Evolutionary conservation across 2,797 vertebrate species (phyloP).

Genomic region (Buphagus erythrorhynchus): DNA sequence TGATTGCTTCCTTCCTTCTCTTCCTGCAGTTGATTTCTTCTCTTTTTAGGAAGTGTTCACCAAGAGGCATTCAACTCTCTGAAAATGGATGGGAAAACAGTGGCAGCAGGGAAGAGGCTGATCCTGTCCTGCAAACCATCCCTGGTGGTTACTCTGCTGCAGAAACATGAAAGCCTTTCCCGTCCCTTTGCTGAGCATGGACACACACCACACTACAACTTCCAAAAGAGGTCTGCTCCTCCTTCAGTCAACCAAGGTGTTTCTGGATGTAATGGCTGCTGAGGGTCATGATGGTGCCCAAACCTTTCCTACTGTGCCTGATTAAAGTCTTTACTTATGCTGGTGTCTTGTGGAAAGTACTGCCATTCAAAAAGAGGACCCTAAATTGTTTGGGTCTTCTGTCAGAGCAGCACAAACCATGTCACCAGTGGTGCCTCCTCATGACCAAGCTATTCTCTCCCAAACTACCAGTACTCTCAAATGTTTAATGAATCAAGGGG

Average conservation of each 20-base stretch:
- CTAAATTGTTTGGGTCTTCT: constrained; percentile 28
- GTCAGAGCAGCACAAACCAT: neutral
- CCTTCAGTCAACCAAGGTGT: neutral
- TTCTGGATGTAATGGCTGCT: neutral
- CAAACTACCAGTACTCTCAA: neutral
- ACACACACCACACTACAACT: neutral
- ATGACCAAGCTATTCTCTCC: neutral
- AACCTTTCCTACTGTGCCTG: neutral
- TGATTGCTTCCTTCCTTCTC: constrained; percentile 67
- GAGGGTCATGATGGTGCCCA: neutral
- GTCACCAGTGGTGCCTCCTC: neutral
- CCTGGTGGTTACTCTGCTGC: neutral
- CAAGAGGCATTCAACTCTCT: constrained; percentile 38
- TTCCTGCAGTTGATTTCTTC: constrained; percentile 53
- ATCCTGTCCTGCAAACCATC: neutral
- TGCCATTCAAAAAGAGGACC: neutral
- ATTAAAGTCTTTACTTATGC: neutral
- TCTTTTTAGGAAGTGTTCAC: constrained; percentile 42
- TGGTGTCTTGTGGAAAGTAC: neutral
- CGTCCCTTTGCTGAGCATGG: neutral
- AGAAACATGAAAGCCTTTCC: neutral
- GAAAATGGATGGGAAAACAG: constrained; percentile 14
- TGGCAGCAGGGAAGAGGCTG: neutral
- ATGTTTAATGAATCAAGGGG: neutral
- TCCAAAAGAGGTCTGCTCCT: neutral